Conservation (phyloP, 2,113 vertebrate species). For the Lagopus muta region DNA sequence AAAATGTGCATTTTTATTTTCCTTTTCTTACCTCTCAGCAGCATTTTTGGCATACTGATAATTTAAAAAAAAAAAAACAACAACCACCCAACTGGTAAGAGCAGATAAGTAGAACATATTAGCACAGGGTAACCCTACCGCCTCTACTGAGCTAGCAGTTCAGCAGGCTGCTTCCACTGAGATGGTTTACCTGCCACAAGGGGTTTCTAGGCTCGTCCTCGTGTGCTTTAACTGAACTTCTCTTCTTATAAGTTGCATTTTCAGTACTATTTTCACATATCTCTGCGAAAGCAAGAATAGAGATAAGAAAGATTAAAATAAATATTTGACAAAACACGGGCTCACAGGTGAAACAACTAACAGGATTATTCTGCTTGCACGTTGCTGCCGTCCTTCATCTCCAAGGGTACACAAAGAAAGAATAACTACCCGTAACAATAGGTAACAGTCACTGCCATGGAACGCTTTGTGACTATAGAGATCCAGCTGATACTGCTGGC, state of each 20-base stretch:
- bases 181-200: not conserved
- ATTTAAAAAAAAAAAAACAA: not conserved
- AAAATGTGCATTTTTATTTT: not conserved
- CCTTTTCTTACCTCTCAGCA: not conserved
- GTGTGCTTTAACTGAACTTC: not conserved
- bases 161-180: not conserved
- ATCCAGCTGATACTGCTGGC: not conserved
- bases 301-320: slow-evolving; percentile 21
- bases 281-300: not conserved
- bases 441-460: not conserved
- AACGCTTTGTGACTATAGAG: not conserved
- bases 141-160: not conserved
- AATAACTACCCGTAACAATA: not conserved
- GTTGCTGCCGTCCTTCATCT: not conserved
- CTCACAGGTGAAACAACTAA: not conserved
- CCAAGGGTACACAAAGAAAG: not conserved
- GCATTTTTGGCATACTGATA: not conserved
- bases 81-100: not conserved
- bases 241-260: not conserved
- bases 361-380: not conserved
- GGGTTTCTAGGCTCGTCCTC: not conserved
- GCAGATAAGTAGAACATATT: accelerated
- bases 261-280: not conserved
- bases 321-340: slow-evolving; percentile 16
- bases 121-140: not conserved